Percentiles rank a stretch among this genome's conserved stretches.
Evolutionary conservation across 2,888 invertebrate species (phyloP).

Genomic region (Tinea semifulvella): DNA sequence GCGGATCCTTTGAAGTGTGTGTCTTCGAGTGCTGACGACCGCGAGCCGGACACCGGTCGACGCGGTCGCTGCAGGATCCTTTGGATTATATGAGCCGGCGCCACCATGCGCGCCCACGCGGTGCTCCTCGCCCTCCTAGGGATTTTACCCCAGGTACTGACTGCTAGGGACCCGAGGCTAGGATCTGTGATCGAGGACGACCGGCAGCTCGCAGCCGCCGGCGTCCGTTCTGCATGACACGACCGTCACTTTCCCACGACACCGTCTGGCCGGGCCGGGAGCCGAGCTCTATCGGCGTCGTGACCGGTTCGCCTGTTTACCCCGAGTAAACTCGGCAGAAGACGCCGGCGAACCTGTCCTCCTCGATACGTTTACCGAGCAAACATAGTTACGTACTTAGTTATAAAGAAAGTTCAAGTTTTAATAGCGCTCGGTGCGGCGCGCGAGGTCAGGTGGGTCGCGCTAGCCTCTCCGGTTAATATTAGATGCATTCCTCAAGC

Average conservation of each 20-base stretch:
- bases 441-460: constrained; percentile 62
- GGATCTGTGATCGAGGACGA: constrained; percentile 30
- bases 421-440: constrained; percentile 45
- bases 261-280: constrained; percentile 28
- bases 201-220: constrained; percentile 27
- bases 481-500: constrained; percentile 64
- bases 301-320: constrained; percentile 51
- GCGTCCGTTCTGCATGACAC: constrained; percentile 27
- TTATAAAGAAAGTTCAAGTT: constrained; percentile 67
- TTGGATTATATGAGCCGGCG: constrained; percentile 60
- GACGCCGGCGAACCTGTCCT: constrained; percentile 33
- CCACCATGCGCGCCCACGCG: constrained; percentile 64
- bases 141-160: constrained; percentile 64
- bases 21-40: constrained; percentile 46
- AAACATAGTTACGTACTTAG: constrained; percentile 53
- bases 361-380: constrained; percentile 59
- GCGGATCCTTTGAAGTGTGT: constrained; percentile 35
- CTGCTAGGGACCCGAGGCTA: not conserved
- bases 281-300: constrained; percentile 31
- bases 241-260: constrained; percentile 58
- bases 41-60: constrained; percentile 32
- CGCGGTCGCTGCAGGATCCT: constrained; percentile 31
- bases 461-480: constrained; percentile 62
- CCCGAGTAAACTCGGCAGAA: constrained; percentile 24
- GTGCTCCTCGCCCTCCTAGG: constrained; percentile 65